A percentile compares a stretch with the other conserved stretches of the same genome.
These are phyloP conservation scores for Anhinga rufa DNA, from an alignment of 2,113 vertebrate genomes.

Conservation along the genomic window DNA sequence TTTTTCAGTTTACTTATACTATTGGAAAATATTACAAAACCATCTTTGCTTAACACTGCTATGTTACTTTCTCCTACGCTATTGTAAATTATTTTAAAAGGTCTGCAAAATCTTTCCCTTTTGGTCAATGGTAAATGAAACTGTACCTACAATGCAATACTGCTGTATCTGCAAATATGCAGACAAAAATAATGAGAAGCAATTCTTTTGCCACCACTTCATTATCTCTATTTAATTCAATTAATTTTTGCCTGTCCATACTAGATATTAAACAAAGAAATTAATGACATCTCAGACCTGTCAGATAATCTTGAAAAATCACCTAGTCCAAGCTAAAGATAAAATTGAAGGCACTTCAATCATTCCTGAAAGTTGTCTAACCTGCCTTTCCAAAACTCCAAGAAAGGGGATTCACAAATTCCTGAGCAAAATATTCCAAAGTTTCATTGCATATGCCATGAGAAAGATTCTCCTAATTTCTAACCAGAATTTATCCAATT, in stretches of 20 bases:
- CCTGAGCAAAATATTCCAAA: background rate
- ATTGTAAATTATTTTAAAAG: background rate
- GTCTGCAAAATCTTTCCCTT: background rate
- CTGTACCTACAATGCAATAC: background rate
- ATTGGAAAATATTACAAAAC: background rate
- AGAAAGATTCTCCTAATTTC: background rate
- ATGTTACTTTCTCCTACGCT: background rate
- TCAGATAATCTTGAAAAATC: background rate
- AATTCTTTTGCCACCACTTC: background rate
- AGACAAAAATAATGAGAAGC: background rate
- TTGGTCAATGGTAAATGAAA: background rate
- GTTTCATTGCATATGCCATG: accelerated
- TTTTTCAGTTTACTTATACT: background rate
- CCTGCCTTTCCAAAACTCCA: background rate
- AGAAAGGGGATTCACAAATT: background rate
- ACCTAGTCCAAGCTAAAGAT: background rate
- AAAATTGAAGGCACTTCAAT: background rate
- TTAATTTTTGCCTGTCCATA: background rate
- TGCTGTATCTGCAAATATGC: background rate
- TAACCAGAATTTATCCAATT: background rate
- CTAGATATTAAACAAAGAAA: background rate
- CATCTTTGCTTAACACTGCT: background rate
- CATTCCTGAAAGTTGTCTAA: background rate
- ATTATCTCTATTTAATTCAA: background rate
- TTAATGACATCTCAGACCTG: background rate